Evolutionary conservation across 2,888 invertebrate genomes (phyloP).

Genomic region (Cephus pulcher): DNA sequence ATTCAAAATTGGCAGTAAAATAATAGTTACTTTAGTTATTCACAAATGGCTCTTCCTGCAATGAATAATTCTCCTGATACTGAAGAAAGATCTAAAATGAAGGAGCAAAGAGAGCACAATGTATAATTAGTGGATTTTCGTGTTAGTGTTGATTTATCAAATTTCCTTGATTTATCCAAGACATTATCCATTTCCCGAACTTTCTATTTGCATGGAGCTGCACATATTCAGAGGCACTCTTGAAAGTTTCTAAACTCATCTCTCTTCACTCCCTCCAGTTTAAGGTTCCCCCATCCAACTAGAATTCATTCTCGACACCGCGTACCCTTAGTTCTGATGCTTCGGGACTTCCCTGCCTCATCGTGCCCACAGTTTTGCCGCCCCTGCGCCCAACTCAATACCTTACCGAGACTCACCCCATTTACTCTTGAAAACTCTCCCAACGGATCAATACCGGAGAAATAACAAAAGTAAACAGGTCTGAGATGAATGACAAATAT

Average conservation of each 20-base stretch:
- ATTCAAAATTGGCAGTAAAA: too few relatives aligned
- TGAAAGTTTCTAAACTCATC: slow-evolving; percentile 54
- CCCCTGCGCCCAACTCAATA: not conserved
- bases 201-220: slow-evolving; percentile 58
- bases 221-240: slow-evolving; percentile 54
- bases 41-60: too few relatives aligned
- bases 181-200: slow-evolving; percentile 58
- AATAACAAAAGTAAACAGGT: slow-evolving; percentile 60
- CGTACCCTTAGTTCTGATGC: slow-evolving; percentile 13
- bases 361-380: not conserved
- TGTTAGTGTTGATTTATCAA: slow-evolving; percentile 55
- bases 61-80: not conserved
- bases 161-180: slow-evolving; percentile 60
- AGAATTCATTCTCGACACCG: too few relatives aligned
- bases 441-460: slow-evolving; percentile 55
- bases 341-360: slow-evolving; percentile 25
- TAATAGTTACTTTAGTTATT: too few relatives aligned
- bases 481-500: slow-evolving; percentile 58
- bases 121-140: slow-evolving; percentile 31
- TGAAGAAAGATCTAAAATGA: not conserved
- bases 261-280: slow-evolving; percentile 26
- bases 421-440: slow-evolving; percentile 34
- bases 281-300: slow-evolving; percentile 31
- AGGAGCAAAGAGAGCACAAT: slow-evolving; percentile 7
- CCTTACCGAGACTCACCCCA: slow-evolving; percentile 33